A percentile compares a stretch with the other conserved stretches of the same genome.
Conservation (phyloP, 2,113 vertebrate species). For the Amphiprion percula region DNA sequence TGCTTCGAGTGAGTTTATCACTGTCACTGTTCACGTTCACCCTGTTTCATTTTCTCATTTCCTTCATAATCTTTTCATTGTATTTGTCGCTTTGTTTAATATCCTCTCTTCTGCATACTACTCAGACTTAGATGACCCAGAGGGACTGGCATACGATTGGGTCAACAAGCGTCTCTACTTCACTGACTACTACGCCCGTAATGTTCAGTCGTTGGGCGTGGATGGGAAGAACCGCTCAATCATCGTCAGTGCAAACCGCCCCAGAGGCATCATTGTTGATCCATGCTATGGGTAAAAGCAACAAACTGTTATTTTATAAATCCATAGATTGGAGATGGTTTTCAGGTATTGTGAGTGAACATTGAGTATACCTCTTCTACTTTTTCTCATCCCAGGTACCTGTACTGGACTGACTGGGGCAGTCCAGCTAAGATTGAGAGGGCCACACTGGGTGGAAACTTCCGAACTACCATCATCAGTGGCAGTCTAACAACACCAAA, state of each 20-base stretch:
- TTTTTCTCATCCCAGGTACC: conserved; percentile 66
- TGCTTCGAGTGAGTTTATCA: conserved; percentile 83
- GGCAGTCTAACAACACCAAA: conserved; percentile 74
- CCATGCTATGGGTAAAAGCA: conserved; percentile 91
- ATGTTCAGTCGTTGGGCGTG: conserved; percentile 89
- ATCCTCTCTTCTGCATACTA: conserved; percentile 7
- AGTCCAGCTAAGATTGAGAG: conserved; percentile 82
- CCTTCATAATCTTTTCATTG: neutral
- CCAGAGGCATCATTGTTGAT: conserved; percentile 90
- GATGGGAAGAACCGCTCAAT: conserved; percentile 89
- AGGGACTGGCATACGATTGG: conserved; percentile 96
- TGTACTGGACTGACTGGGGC: conserved; percentile 86
- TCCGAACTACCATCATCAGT: conserved; percentile 74
- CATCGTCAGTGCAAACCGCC: conserved; percentile 86
- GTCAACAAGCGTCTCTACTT: conserved; percentile 92
- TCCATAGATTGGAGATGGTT: neutral
- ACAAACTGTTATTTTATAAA: neutral
- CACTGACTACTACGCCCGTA: conserved; percentile 88
- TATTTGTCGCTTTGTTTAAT: neutral
- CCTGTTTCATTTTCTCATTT: neutral
- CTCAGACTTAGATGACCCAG: conserved; percentile 87
- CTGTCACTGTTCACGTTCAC: neutral
- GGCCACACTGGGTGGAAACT: conserved; percentile 81
- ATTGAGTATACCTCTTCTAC: neutral
- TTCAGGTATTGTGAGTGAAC: neutral